Evolutionary conservation across 2,888 invertebrate species (phyloP).

Genomic region (Timandra comae): DNA sequence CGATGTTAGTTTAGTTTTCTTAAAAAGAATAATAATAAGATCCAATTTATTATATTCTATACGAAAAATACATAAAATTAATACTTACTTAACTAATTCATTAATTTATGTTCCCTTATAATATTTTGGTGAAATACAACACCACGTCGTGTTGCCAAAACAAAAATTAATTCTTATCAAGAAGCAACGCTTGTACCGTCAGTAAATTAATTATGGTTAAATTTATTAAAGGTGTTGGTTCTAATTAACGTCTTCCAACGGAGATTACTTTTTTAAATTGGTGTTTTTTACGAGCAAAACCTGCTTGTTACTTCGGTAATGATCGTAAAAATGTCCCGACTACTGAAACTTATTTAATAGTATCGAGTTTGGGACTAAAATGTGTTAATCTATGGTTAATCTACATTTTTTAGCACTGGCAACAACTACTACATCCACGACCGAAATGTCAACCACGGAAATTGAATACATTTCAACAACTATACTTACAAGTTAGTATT

Average conservation of each 20-base stretch:
- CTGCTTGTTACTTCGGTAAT: constrained; percentile 12
- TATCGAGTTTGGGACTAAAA: too few relatives aligned
- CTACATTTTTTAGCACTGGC: constrained; percentile 36
- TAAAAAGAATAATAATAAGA: too few relatives aligned
- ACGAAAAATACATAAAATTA: too few relatives aligned
- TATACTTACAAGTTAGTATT: constrained; percentile 19
- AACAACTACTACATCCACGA: constrained; percentile 32
- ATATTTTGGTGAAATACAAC: constrained; percentile 3
- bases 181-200: constrained; percentile 15
- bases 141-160: constrained; percentile 14
- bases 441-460: constrained; percentile 15
- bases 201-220: constrained; percentile 31
- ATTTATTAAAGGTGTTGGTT: constrained; percentile 32
- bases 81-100: too few relatives aligned
- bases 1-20: too few relatives aligned
- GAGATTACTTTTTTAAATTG: constrained; percentile 24
- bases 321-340: constrained; percentile 1
- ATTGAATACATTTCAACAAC: constrained; percentile 12
- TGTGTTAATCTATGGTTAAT: too few relatives aligned
- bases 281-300: constrained; percentile 16
- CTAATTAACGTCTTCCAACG: constrained; percentile 23
- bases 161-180: constrained; percentile 22
- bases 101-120: too few relatives aligned
- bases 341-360: background rate
- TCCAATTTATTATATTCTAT: too few relatives aligned